phyloP scores from a whole-genome alignment of 2,888 invertebrate genomes.

The Kryphioiulus occultus region DNA sequence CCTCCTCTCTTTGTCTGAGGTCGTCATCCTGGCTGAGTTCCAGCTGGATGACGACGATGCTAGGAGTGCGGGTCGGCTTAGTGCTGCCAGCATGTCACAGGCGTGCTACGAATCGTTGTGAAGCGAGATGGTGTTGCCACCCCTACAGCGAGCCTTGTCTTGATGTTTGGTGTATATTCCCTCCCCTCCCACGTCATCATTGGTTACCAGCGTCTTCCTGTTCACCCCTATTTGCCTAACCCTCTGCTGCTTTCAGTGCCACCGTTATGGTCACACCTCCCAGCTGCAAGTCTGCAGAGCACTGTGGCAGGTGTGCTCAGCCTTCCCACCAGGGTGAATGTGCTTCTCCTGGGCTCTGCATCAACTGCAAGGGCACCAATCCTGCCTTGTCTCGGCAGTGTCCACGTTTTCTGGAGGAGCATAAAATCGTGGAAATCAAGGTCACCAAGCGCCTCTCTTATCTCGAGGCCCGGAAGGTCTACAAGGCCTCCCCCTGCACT shows the following conservation, averaged over 20 bases:
- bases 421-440: neutral
- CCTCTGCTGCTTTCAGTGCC: neutral
- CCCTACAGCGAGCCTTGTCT: too few species aligned
- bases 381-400: neutral
- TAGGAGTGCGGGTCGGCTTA: neutral
- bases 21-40: neutral
- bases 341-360: neutral
- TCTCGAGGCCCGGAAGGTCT: neutral
- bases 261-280: neutral
- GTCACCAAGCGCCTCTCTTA: neutral
- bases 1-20: neutral
- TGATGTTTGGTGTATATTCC: too few species aligned
- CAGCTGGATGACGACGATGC: neutral
- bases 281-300: neutral
- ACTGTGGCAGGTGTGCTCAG: too few species aligned
- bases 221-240: neutral
- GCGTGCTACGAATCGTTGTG: too few species aligned
- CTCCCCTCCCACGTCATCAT: too few species aligned
- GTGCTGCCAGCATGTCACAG: too few species aligned
- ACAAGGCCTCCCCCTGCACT: neutral
- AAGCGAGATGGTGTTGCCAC: too few species aligned
- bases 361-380: neutral
- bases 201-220: neutral
- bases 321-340: neutral
- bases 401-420: neutral